These are phyloP conservation scores for Escarpia spicata DNA, from an alignment of 2,888 invertebrate species.

Conservation along the genomic window DNA sequence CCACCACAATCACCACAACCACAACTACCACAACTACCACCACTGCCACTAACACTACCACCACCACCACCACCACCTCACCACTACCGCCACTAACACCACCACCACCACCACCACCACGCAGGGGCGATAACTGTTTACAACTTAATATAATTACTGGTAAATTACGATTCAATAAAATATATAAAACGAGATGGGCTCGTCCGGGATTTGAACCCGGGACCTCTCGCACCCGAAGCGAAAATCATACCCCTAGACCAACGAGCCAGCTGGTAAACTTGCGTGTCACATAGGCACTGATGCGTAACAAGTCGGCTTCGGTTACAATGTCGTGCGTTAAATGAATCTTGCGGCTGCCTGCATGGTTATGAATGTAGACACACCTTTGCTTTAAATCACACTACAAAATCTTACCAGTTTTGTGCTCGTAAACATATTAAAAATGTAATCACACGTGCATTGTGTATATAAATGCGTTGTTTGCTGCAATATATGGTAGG, in stretches of 20 bases:
- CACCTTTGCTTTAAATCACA: not conserved
- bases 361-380: not conserved
- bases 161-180: not conserved
- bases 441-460: not conserved
- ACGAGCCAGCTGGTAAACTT: not conserved
- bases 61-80: no score
- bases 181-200: not conserved
- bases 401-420: not conserved
- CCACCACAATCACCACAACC: no score
- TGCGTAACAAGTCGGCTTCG: not conserved
- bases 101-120: no score
- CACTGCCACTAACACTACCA: no score
- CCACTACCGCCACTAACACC: no score
- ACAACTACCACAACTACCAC: no score
- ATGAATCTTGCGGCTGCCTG: not conserved
- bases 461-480: not conserved
- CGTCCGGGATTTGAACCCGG: constrained; percentile 1
- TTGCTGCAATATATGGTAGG: not conserved
- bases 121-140: no score
- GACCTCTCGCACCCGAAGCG: constrained; percentile 1
- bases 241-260: not conserved
- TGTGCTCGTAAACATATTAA: not conserved
- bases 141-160: not conserved
- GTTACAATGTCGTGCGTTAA: not conserved
- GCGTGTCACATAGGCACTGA: not conserved